A percentile compares a stretch with the other conserved stretches of the same genome.
These are phyloP conservation scores for Diabrotica balteata DNA, from an alignment of 2,888 invertebrate species.

Conservation along the genomic window DNA sequence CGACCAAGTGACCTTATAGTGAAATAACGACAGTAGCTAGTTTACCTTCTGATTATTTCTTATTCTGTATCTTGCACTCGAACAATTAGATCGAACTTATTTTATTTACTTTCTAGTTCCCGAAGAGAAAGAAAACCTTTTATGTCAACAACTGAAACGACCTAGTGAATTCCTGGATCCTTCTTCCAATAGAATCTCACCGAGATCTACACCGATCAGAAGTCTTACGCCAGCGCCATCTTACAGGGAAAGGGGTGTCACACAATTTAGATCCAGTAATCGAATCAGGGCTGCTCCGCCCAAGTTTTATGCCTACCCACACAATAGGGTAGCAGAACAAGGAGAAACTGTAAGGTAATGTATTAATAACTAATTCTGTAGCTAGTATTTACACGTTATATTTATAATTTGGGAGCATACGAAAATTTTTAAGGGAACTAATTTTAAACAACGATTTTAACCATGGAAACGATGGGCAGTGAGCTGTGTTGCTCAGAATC, in stretches of 20 bases:
- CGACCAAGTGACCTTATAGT: too few relatives aligned
- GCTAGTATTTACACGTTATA: too few relatives aligned
- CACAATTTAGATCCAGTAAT: constrained; percentile 35
- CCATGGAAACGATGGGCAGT: too few relatives aligned
- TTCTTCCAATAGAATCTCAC: constrained; percentile 42
- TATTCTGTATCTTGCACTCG: too few relatives aligned
- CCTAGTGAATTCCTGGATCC: constrained; percentile 64
- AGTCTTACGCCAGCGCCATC: constrained; percentile 42
- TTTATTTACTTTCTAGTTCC: constrained; percentile 66
- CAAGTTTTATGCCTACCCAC: constrained; percentile 86
- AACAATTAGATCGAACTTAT: neutral
- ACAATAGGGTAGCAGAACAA: constrained; percentile 83
- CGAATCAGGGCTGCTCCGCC: constrained; percentile 65
- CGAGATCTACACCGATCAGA: constrained; percentile 46
- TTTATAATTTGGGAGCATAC: too few relatives aligned
- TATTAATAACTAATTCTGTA: too few relatives aligned
- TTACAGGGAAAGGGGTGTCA: constrained; percentile 30
- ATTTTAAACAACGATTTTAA: too few relatives aligned
- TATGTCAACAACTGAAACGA: constrained; percentile 73
- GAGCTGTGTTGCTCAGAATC: too few relatives aligned
- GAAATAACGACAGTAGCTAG: too few relatives aligned
- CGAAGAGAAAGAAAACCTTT: constrained; percentile 79
- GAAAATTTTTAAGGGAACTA: too few relatives aligned
- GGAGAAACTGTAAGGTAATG: constrained; percentile 74
- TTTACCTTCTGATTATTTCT: too few relatives aligned